Percentiles rank a stretch among this genome's conserved stretches.
Conservation (phyloP, 2,113 vertebrate genomes). For the Nicator chloris region DNA sequence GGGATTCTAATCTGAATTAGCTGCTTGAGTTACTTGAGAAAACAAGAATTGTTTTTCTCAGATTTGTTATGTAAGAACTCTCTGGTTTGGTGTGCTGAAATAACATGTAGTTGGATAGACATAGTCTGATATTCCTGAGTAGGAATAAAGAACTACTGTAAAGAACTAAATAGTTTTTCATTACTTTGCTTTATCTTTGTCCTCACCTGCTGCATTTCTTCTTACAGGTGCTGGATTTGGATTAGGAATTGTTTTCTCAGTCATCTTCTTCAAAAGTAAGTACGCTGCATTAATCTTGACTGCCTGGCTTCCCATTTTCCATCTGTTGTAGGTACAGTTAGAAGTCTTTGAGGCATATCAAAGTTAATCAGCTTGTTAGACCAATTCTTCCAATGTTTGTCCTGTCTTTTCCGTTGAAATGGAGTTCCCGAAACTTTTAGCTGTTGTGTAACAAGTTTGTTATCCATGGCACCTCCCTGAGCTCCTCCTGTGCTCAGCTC, state of each 20-base stretch:
- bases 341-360: neutral
- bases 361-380: neutral
- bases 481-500: slow-evolving; percentile 11
- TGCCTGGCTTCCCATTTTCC: neutral
- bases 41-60: neutral
- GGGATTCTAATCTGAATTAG: neutral
- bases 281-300: neutral
- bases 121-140: neutral
- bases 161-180: neutral
- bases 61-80: neutral
- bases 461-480: neutral
- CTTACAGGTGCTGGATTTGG: slow-evolving; percentile 84
- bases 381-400: neutral
- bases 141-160: neutral
- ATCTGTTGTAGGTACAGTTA: neutral
- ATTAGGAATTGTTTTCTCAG: slow-evolving; percentile 85
- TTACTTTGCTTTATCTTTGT: neutral
- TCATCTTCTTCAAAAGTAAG: slow-evolving; percentile 92
- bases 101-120: neutral
- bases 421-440: neutral
- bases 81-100: neutral
- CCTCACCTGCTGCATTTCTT: neutral
- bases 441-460: neutral
- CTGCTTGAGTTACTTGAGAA: neutral
- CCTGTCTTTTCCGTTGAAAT: neutral